Conservation (phyloP, 2,888 invertebrate species). For the Cataglyphis rosenhaueri region DNA sequence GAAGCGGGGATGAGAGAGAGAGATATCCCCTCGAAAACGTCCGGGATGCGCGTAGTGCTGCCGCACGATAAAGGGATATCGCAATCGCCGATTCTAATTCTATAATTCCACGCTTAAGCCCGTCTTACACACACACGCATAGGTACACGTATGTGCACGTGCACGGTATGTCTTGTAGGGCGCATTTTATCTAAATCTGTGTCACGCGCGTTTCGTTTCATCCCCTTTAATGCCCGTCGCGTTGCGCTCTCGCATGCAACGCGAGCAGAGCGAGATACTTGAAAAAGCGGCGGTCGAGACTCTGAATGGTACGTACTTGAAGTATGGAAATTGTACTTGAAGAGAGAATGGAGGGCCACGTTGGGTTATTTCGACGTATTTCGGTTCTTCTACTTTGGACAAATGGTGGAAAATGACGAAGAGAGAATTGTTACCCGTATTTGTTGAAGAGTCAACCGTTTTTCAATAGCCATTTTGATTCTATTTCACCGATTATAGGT, state of each 20-base stretch:
- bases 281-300: conserved; percentile 19
- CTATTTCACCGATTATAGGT: not conserved
- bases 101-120: conserved; percentile 78
- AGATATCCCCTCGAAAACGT: conserved; percentile 52
- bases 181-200: conserved; percentile 79
- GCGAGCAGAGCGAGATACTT: conserved; percentile 5
- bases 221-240: conserved; percentile 73
- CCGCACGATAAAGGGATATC: conserved; percentile 79
- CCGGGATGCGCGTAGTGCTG: conserved; percentile 54
- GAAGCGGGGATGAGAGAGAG: conserved; percentile 14
- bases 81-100: conserved; percentile 79
- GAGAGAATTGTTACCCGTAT: not conserved
- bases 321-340: conserved; percentile 39
- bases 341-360: not conserved
- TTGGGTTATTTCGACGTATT: not conserved
- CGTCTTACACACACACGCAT: conserved; percentile 28
- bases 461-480: not conserved
- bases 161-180: conserved; percentile 40
- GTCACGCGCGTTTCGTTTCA: conserved; percentile 76
- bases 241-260: conserved; percentile 31
- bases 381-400: not conserved
- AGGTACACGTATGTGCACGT: not conserved
- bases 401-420: conserved; percentile 5
- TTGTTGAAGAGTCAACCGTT: conserved; percentile 6
- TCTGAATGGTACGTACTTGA: conserved; percentile 39